Base-by-base conservation (phyloP, 2,888 invertebrate genomes). In the Eustalomyia histrio region DNA sequence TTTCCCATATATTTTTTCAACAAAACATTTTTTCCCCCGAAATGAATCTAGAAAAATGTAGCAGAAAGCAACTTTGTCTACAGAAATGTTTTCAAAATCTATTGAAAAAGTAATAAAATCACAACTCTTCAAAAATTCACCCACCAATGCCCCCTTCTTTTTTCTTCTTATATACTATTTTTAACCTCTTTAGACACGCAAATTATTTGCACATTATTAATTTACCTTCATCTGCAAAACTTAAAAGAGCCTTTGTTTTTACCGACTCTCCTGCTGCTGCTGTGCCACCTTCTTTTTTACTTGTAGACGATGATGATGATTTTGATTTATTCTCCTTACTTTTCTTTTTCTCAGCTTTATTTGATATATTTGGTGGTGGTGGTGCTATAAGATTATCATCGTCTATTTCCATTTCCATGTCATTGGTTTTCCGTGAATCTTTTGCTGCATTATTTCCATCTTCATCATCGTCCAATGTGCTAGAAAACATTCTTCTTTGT, bases 211-310 rank as follows among this genome's bases (percentile, higher is more conserved):
- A 52, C 6, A 33, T 14, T 4, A 55, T 55, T 58, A 33, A 53
- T 87, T 87, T 87, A 92, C 92, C 94, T 92, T 94, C 94, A 87
- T 95, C 95, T 83, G 94, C 96, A 89, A 97, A 97, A 91, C 97
- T 97, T 47, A 97, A 92, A 79, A 96, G 91, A 57, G 92, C 91
- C 76, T 89, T 90, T 84, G 93, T 92, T 78, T 88, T 89, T 2
- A 61, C 82, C 89, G 89, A 85, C 89, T 83, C 50, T 21, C 68
- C 53, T 57, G 53, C 73, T 12, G 47, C 53, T 21, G 53, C 39
- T 5, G 33, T 55, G n/a, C 60, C 50, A n/a, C 55, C 69, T 9
- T 78, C 79, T 61, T 63, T 69, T 64, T 65, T 84, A 68, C 33
- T 63, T 6, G n/a, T 21, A 12, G 71, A 53, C 6, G 50, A 1